phyloP scores from a whole-genome alignment of 2,113 vertebrate genomes.

The Pampusana beccarii region DNA sequence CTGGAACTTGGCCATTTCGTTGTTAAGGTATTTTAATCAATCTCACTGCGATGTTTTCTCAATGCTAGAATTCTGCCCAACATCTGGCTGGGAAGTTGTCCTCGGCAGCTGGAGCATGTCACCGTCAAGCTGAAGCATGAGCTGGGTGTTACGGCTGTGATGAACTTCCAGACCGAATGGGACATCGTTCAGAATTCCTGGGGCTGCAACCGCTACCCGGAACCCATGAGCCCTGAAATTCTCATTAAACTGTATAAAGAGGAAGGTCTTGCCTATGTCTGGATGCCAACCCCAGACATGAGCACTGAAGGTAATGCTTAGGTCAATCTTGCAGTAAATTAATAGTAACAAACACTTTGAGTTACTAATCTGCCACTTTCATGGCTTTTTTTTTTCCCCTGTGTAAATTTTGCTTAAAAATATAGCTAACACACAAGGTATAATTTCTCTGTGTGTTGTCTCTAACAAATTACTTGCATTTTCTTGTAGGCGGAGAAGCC shows the following conservation, averaged over 20 bases:
- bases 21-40: neutral
- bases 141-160: constrained; percentile 89
- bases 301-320: constrained; percentile 89
- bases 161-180: constrained; percentile 97
- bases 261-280: constrained; percentile 88
- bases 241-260: constrained; percentile 91
- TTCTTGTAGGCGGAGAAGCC: neutral
- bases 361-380: neutral
- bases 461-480: neutral
- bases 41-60: neutral
- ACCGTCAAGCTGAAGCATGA: constrained; percentile 93
- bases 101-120: constrained; percentile 91
- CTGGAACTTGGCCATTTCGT: neutral
- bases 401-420: neutral
- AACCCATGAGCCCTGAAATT: constrained; percentile 86
- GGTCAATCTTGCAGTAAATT: neutral
- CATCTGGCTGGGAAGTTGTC: constrained; percentile 95
- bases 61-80: constrained; percentile 87
- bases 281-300: constrained; percentile 97
- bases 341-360: neutral
- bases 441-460: neutral
- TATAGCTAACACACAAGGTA: neutral
- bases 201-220: constrained; percentile 85
- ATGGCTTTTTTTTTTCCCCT: neutral
- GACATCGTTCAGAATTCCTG: constrained; percentile 91